Conservation (phyloP, 2,888 invertebrate species). For the Mantis religiosa region DNA sequence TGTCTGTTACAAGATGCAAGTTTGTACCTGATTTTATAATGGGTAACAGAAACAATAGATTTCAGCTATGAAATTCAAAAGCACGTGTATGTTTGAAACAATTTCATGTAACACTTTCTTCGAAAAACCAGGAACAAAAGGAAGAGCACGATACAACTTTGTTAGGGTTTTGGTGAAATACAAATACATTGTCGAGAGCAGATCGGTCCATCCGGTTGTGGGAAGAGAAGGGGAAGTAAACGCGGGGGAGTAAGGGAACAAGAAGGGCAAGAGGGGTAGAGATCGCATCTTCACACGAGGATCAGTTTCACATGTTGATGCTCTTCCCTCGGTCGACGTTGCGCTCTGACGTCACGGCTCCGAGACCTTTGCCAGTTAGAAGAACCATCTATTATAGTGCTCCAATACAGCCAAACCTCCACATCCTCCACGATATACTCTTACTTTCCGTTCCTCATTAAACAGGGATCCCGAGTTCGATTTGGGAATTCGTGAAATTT, state of each 20-base stretch:
- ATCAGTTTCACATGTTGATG: conserved; percentile 9
- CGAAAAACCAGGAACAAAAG: too few relatives aligned
- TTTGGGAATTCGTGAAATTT: too few relatives aligned
- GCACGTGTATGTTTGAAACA: too few relatives aligned
- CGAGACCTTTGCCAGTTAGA: not conserved
- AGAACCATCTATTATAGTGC: not conserved
- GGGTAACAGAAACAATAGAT: too few relatives aligned
- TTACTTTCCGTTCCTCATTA: not conserved
- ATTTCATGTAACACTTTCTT: too few relatives aligned
- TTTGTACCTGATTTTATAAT: too few relatives aligned
- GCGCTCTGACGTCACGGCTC: not conserved
- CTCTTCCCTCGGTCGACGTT: not conserved
- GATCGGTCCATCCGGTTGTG: not conserved
- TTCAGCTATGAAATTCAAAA: too few relatives aligned
- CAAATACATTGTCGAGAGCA: not conserved
- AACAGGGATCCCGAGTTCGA: too few relatives aligned
- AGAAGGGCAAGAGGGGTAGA: not conserved
- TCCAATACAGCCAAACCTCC: not conserved
- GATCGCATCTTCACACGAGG: conserved; percentile 1
- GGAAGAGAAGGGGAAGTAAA: not conserved
- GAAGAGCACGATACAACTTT: too few relatives aligned
- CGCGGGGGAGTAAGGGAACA: not conserved
- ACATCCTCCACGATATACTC: not conserved
- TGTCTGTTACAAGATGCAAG: too few relatives aligned
- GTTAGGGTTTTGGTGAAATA: too few relatives aligned